These are phyloP conservation scores for Gerris buenoi DNA, from an alignment of 1,140 invertebrate species.

Conservation along the genomic window DNA sequence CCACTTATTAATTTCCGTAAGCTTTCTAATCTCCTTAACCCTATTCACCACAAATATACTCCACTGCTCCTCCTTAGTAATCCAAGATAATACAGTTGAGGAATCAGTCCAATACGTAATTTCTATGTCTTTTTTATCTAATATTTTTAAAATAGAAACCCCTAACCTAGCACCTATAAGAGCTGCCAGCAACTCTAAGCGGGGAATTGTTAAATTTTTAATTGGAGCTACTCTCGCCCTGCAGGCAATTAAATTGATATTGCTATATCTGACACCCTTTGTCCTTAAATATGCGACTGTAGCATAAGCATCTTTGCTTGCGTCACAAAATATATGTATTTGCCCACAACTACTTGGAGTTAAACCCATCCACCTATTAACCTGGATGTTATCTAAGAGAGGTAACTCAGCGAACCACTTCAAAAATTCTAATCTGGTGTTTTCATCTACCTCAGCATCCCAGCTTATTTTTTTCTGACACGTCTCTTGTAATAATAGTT, in stretches of 20 bases:
- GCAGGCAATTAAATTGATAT: neutral
- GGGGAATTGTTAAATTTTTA: neutral
- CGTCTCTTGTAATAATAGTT: neutral
- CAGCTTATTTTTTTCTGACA: neutral
- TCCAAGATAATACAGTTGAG: neutral
- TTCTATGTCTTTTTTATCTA: neutral
- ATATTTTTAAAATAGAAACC: neutral
- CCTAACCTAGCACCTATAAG: neutral
- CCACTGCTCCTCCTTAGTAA: neutral
- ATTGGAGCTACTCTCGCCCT: neutral
- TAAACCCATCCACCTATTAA: neutral
- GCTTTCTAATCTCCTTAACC: neutral
- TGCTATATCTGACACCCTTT: neutral
- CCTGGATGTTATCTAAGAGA: neutral
- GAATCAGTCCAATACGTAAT: neutral
- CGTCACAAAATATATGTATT: conserved; percentile 28
- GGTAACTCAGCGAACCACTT: neutral
- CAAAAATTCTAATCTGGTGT: neutral
- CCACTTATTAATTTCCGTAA: neutral
- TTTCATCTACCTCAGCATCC: neutral
- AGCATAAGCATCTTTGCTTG: conserved; percentile 24
- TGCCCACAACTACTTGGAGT: neutral
- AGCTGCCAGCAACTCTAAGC: neutral
- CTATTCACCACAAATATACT: neutral
- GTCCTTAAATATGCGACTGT: conserved; percentile 21